These are phyloP conservation scores for Meda fulgida DNA, from an alignment of 2,797 vertebrate species.

Conservation along the genomic window DNA sequence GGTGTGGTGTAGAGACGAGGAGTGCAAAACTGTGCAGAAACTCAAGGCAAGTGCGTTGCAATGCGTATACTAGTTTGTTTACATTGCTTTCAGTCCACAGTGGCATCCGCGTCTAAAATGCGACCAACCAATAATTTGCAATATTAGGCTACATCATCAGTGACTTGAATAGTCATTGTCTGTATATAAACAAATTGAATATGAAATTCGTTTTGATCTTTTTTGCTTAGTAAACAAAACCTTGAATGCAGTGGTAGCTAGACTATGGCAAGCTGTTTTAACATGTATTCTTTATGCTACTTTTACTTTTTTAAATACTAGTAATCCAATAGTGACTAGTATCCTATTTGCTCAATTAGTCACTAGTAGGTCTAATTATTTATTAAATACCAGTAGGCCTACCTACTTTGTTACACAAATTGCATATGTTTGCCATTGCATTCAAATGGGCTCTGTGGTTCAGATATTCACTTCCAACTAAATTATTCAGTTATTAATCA, in stretches of 20 bases:
- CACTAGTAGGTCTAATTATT: not conserved
- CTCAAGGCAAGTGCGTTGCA: constrained; percentile 80
- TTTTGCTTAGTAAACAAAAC: no score
- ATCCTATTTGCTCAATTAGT: not conserved
- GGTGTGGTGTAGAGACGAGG: constrained; percentile 81
- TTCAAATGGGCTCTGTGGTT: not conserved
- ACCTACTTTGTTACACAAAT: not conserved
- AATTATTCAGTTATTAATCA: not conserved
- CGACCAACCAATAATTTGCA: not conserved
- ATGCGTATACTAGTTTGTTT: constrained; percentile 54
- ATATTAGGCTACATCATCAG: not conserved
- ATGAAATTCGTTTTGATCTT: no score
- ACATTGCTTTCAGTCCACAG: not conserved
- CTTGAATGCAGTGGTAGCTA: not conserved
- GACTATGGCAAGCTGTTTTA: constrained; percentile 8
- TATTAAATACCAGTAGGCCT: constrained; percentile 2
- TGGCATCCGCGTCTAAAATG: not conserved
- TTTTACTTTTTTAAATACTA: not conserved
- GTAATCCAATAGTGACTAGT: not conserved
- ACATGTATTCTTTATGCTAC: not conserved
- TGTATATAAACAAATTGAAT: not conserved
- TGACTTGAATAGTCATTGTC: not conserved
- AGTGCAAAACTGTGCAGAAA: constrained; percentile 79
- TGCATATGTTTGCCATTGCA: not conserved
- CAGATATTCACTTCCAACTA: not conserved